phyloP scores from a whole-genome alignment of 92 coral and sea anemone genomes.

The Palythoa caribaeorum region DNA sequence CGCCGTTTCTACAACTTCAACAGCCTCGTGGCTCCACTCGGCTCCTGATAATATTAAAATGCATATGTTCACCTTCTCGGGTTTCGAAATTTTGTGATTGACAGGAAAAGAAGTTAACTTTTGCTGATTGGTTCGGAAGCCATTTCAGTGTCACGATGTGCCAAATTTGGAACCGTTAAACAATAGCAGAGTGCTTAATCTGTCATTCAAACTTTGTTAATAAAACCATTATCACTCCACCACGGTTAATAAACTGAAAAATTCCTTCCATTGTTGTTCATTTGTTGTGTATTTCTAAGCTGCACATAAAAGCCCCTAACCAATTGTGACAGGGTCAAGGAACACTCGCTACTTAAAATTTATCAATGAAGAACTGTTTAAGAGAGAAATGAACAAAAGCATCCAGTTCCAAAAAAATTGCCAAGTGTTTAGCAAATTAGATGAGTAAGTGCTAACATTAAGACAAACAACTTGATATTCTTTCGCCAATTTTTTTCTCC shows the following conservation, averaged over 20 bases:
- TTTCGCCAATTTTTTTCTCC: neutral
- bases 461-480: constrained; percentile 29
- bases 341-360: neutral
- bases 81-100: constrained; percentile 58
- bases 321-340: neutral
- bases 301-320: constrained; percentile 3
- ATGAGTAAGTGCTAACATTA: constrained; percentile 31
- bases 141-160: constrained; percentile 35
- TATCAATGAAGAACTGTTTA: neutral
- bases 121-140: constrained; percentile 53
- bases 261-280: constrained; percentile 47
- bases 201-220: constrained; percentile 71
- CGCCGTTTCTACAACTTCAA: constrained; percentile 52
- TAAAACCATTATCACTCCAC: constrained; percentile 65
- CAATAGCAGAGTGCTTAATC: constrained; percentile 40
- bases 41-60: constrained; percentile 48
- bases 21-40: constrained; percentile 65
- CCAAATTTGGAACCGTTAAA: constrained; percentile 41
- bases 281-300: constrained; percentile 3
- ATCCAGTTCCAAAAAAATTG: neutral
- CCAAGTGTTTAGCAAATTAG: constrained; percentile 38
- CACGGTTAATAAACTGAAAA: constrained; percentile 27
- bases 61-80: constrained; percentile 52
- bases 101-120: constrained; percentile 36
- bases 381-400: neutral